Conservation (phyloP, 2,888 invertebrate genomes). For the Trisateles emortualis region DNA sequence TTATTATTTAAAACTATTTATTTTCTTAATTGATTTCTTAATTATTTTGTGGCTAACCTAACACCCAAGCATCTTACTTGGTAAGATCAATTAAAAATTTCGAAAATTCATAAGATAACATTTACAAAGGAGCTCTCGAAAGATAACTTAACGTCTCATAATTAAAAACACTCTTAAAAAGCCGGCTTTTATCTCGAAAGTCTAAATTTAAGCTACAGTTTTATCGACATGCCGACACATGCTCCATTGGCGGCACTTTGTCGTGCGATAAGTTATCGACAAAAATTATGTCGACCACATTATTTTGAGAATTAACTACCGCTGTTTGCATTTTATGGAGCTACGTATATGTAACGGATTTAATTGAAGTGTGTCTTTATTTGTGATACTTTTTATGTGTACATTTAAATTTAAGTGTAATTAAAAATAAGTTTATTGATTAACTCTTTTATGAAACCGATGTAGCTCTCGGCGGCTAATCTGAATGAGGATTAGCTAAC, state of each 20-base stretch:
- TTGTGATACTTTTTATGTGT: neutral
- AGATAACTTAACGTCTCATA: conserved; percentile 49
- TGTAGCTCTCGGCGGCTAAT: too few species aligned
- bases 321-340: conserved; percentile 30
- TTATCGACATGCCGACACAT: conserved; percentile 73
- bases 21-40: too few species aligned
- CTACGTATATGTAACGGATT: conserved; percentile 30
- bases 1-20: too few species aligned
- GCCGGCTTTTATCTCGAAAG: conserved; percentile 40
- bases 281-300: conserved; percentile 43
- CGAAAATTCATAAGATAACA: conserved; percentile 45
- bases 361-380: conserved; percentile 11
- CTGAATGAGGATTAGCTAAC: too few species aligned
- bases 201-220: conserved; percentile 59
- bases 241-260: conserved; percentile 63
- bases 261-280: conserved; percentile 53
- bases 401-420: neutral
- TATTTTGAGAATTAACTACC: conserved; percentile 37
- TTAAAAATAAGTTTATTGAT: too few species aligned
- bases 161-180: conserved; percentile 41
- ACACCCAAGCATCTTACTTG: conserved; percentile 9
- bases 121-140: conserved; percentile 41
- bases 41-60: conserved; percentile 10
- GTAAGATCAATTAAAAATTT: conserved; percentile 53
- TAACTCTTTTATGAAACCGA: too few species aligned